Evolutionary conservation across 2,797 vertebrate species (phyloP).

Genomic region (Champsocephalus gunnari): DNA sequence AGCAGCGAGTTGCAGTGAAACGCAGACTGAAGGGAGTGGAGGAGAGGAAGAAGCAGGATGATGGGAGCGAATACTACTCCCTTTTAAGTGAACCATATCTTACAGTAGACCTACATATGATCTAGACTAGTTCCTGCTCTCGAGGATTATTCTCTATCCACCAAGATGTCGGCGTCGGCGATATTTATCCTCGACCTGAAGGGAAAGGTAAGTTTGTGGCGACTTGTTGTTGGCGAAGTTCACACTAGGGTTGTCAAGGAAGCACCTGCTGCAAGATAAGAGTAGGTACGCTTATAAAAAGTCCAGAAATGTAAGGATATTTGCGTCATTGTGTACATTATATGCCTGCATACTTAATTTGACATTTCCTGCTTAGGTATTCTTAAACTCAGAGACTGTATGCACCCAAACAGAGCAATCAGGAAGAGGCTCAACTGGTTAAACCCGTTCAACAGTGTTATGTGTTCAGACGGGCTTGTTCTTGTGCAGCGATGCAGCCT

Average conservation of each 20-base stretch:
- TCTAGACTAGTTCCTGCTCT: constrained; percentile 14
- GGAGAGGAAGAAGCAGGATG: constrained; percentile 55
- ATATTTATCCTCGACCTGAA: constrained; percentile 88
- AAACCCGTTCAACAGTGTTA: constrained; percentile 66
- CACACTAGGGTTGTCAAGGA: constrained; percentile 1
- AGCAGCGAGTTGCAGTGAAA: constrained; percentile 48
- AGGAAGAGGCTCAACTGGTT: constrained; percentile 61
- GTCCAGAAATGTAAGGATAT: fast-evolving
- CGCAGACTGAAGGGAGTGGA: constrained; percentile 25
- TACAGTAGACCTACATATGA: constrained; percentile 9
- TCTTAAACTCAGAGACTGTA: too few relatives aligned
- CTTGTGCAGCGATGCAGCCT: constrained; percentile 58
- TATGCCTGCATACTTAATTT: not conserved
- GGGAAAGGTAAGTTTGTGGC: constrained; percentile 86
- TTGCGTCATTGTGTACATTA: not conserved
- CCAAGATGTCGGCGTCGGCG: constrained; percentile 86
- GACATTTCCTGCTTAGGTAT: not conserved
- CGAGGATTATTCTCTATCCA: constrained; percentile 18
- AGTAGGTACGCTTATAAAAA: fast-evolving
- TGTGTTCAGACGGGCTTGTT: constrained; percentile 53
- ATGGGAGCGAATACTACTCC: constrained; percentile 52
- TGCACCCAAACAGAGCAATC: constrained; percentile 17
- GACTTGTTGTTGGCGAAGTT: constrained; percentile 72
- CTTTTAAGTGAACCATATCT: constrained; percentile 67
- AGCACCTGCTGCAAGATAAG: constrained; percentile 53